Percentiles rank a stretch among this genome's conserved stretches.
Evolutionary conservation across 2,113 vertebrate genomes (phyloP).

Genomic region (Stegostoma tigrinum): DNA sequence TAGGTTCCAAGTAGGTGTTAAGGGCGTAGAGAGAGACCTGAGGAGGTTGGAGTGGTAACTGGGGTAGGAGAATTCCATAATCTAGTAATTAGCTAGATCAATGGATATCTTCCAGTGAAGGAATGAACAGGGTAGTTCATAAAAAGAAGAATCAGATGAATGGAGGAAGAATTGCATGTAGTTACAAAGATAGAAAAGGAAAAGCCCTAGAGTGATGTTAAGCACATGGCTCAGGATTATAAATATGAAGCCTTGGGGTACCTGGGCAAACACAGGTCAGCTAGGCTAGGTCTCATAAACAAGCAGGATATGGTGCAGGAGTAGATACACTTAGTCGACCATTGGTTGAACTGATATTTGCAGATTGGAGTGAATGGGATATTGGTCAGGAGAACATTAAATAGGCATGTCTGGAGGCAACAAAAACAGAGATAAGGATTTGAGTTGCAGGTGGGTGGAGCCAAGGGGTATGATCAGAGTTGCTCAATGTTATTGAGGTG

Average conservation of each 20-base stretch:
- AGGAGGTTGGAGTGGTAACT: too few relatives aligned
- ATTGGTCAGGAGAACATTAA: background rate
- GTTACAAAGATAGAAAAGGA: background rate
- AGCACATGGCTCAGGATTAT: background rate
- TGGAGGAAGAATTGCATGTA: background rate
- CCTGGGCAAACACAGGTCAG: background rate
- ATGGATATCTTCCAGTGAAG: background rate
- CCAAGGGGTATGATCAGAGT: background rate
- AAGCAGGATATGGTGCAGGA: background rate
- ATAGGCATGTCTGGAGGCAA: background rate
- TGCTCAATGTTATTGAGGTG: background rate
- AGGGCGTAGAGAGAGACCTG: background rate
- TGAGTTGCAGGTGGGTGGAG: background rate
- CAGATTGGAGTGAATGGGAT: background rate
- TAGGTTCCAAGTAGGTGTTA: background rate
- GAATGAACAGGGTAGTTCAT: background rate
- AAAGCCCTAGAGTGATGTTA: background rate
- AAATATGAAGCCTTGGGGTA: background rate
- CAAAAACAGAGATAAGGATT: background rate
- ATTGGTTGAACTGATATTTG: background rate
- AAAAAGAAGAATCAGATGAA: background rate
- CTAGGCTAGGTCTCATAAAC: background rate
- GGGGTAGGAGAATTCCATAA: background rate
- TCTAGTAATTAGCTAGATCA: background rate
- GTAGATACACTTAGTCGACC: background rate